Conservation (phyloP, 30 jellyfish, hydroid and myxozoan species). For the Chrysaora quinquecirrha region DNA sequence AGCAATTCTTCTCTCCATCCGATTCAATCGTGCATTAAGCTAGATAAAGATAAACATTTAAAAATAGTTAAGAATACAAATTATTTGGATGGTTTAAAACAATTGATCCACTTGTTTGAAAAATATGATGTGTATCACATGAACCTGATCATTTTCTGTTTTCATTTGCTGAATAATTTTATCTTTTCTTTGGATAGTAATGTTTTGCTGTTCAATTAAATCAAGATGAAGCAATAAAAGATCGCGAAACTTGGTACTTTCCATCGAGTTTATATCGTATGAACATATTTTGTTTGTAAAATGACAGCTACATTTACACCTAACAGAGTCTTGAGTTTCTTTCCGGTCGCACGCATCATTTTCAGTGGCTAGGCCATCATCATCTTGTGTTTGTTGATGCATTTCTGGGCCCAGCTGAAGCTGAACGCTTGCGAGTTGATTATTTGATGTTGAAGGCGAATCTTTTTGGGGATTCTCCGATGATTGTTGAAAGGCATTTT, state of each 20-base stretch:
- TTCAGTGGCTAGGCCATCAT: not conserved
- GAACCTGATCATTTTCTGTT: constrained; percentile 75
- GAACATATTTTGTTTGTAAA: constrained; percentile 13
- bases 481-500: not conserved
- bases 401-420: not conserved
- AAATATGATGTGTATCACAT: too few relatives aligned
- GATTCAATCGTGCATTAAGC: constrained; percentile 63
- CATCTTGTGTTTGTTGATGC: not conserved
- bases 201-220: constrained; percentile 67
- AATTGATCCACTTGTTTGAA: too few relatives aligned
- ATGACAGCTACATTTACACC: constrained; percentile 55
- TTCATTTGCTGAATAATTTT: constrained; percentile 45
- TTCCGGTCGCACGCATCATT: too few relatives aligned
- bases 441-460: not conserved
- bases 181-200: constrained; percentile 44
- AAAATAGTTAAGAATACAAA: too few relatives aligned
- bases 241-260: constrained; percentile 50
- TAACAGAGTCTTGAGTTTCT: not conserved
- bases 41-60: not conserved
- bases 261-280: constrained; percentile 25
- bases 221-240: constrained; percentile 71
- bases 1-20: constrained; percentile 72
- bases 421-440: not conserved
- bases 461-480: not conserved
- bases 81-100: too few relatives aligned